Evolutionary conservation across 2,888 invertebrate species (phyloP).

Genomic region (Drosophila recens): DNA sequence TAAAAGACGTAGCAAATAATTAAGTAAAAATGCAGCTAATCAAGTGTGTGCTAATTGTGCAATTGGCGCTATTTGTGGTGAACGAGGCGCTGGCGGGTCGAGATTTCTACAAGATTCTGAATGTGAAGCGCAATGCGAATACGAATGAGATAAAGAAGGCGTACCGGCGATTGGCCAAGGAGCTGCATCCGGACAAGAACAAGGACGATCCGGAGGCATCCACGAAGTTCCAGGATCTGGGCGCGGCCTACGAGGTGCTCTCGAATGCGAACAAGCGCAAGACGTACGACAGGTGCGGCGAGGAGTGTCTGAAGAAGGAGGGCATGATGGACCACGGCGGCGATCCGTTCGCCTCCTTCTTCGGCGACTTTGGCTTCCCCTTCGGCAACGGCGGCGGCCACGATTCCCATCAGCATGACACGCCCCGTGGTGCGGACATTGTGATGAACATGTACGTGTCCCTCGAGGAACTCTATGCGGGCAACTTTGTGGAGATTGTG

Average conservation of each 20-base stretch:
- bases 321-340: slow-evolving; percentile 92
- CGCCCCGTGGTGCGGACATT: slow-evolving; percentile 95
- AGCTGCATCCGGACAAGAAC: slow-evolving; percentile 99
- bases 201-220: slow-evolving; percentile 96
- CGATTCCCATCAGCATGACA: slow-evolving; percentile 92
- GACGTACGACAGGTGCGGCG: slow-evolving; percentile 97
- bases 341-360: slow-evolving; percentile 98
- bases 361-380: slow-evolving; percentile 97
- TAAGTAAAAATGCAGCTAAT: slow-evolving; percentile 65
- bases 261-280: slow-evolving; percentile 97
- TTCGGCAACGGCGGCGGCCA: slow-evolving; percentile 91
- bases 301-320: slow-evolving; percentile 98
- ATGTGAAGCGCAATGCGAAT: slow-evolving; percentile 91
- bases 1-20: slow-evolving; percentile 32
- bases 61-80: slow-evolving; percentile 68
- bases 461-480: slow-evolving; percentile 97
- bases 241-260: slow-evolving; percentile 98
- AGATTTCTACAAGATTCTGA: slow-evolving; percentile 97
- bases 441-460: slow-evolving; percentile 96
- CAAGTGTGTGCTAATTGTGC: slow-evolving; percentile 62
- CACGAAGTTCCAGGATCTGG: slow-evolving; percentile 97
- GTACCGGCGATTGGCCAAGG: slow-evolving; percentile 97
- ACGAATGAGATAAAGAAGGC: slow-evolving; percentile 99
- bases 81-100: slow-evolving; percentile 87
- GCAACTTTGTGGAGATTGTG: slow-evolving; percentile 99